Conservation (phyloP, 2,797 vertebrate species). For the Lepus oiostolus region DNA sequence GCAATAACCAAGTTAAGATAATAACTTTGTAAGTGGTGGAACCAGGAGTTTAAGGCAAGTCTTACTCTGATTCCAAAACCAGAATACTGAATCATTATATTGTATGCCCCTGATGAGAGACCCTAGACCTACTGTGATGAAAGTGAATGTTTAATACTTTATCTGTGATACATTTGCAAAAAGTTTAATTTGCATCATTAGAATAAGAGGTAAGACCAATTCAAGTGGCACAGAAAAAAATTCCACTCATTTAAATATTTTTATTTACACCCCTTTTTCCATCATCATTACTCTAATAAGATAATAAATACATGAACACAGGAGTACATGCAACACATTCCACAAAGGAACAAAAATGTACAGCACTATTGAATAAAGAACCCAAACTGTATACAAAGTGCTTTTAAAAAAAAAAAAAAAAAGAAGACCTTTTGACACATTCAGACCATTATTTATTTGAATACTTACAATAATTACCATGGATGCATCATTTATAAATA, state of each 20-base stretch:
- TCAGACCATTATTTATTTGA: constrained; percentile 80
- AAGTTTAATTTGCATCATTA: constrained; percentile 71
- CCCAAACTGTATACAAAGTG: constrained; percentile 81
- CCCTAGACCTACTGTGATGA: constrained; percentile 49
- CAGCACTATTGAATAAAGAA: constrained; percentile 81
- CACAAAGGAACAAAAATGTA: constrained; percentile 80
- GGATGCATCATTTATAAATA: constrained; percentile 88
- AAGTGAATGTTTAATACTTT: constrained; percentile 46
- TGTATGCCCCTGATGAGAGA: not conserved
- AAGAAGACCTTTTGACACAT: constrained; percentile 81
- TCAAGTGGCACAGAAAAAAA: constrained; percentile 72
- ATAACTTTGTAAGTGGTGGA: not conserved
- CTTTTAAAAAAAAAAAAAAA: constrained; percentile 56
- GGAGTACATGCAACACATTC: constrained; percentile 81
- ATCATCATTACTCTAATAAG: constrained; percentile 76
- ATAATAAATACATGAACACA: constrained; percentile 71
- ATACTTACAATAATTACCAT: constrained; percentile 88
- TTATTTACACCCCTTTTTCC: constrained; percentile 84
- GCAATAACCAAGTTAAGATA: not conserved
- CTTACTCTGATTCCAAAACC: not conserved
- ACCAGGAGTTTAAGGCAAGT: not conserved
- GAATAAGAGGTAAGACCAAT: constrained; percentile 77
- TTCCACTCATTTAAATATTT: constrained; percentile 76
- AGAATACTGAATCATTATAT: not conserved
- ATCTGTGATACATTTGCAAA: constrained; percentile 72